These are phyloP conservation scores for Halichoeres trimaculatus DNA, from an alignment of 2,113 vertebrate genomes.

Conservation along the genomic window DNA sequence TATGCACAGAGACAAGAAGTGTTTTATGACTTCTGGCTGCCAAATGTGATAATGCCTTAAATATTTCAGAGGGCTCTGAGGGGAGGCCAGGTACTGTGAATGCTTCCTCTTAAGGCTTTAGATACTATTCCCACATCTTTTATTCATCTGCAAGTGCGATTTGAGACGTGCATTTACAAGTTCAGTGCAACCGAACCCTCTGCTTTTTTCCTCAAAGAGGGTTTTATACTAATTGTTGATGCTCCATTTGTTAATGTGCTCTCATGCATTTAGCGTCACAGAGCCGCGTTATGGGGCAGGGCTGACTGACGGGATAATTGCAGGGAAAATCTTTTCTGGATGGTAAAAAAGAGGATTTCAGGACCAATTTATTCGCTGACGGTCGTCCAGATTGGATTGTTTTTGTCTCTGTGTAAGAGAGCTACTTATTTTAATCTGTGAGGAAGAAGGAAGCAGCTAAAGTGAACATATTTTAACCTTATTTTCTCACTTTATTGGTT, in stretches of 20 bases:
- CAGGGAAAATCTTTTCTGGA: background rate
- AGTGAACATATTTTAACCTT: no score
- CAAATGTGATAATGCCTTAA: conserved; percentile 36
- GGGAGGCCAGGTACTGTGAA: conserved; percentile 8
- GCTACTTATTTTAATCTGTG: no score
- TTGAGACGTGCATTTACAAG: background rate
- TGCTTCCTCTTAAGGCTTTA: background rate
- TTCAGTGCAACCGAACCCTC: background rate
- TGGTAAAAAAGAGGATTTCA: no score
- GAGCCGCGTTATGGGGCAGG: background rate
- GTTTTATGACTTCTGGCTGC: conserved; percentile 26
- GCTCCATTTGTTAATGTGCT: background rate
- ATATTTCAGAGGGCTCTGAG: conserved; percentile 17
- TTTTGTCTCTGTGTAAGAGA: no score
- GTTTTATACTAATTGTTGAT: background rate
- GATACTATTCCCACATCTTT: background rate
- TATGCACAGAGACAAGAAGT: conserved; percentile 21
- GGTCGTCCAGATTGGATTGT: no score
- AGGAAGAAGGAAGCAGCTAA: no score
- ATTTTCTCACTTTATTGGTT: no score
- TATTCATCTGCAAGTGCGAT: background rate
- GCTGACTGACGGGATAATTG: background rate
- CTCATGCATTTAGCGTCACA: background rate
- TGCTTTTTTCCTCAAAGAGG: background rate
- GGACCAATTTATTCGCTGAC: no score